These are phyloP conservation scores for Anarrhichthys ocellatus DNA, from an alignment of 2,113 vertebrate genomes.

Conservation along the genomic window DNA sequence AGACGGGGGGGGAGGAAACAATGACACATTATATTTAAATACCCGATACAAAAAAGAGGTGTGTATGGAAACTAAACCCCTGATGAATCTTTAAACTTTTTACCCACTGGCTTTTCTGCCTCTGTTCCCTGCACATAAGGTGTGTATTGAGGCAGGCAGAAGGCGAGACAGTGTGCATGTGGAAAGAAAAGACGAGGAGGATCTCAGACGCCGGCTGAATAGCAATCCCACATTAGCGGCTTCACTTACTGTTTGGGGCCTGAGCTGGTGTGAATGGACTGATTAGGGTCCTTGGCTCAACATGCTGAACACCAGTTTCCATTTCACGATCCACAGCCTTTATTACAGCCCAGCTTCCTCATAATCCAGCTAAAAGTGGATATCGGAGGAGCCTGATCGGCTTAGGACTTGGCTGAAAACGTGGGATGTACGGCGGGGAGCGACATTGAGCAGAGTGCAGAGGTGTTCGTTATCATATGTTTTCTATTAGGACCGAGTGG, in stretches of 20 bases:
- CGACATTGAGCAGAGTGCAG: conserved; percentile 52
- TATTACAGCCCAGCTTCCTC: conserved; percentile 67
- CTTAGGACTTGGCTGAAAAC: conserved; percentile 66
- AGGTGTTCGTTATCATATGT: conserved; percentile 58
- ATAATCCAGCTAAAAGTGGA: conserved; percentile 76
- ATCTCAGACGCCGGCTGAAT: conserved; percentile 63
- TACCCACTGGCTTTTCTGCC: neutral
- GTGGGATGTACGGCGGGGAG: conserved; percentile 36
- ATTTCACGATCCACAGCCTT: conserved; percentile 74
- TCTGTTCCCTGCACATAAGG: neutral
- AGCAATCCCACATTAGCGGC: conserved; percentile 76
- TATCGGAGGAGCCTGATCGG: conserved; percentile 70
- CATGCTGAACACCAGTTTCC: conserved; percentile 72
- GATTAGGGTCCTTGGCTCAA: conserved; percentile 77
- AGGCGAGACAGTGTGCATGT: neutral
- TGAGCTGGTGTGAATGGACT: conserved; percentile 74
- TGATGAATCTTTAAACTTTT: neutral
- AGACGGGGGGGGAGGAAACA: neutral
- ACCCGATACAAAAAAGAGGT: neutral
- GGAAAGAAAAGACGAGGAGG: conserved; percentile 47
- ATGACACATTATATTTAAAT: neutral
- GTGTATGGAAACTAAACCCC: conserved; percentile 7
- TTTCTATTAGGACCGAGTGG: conserved; percentile 46
- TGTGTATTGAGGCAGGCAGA: conserved; percentile 13
- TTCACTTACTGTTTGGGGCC: conserved; percentile 70